Base-by-base conservation (phyloP, 1,140 invertebrate species). In the Leptonema lineaticorne region DNA sequence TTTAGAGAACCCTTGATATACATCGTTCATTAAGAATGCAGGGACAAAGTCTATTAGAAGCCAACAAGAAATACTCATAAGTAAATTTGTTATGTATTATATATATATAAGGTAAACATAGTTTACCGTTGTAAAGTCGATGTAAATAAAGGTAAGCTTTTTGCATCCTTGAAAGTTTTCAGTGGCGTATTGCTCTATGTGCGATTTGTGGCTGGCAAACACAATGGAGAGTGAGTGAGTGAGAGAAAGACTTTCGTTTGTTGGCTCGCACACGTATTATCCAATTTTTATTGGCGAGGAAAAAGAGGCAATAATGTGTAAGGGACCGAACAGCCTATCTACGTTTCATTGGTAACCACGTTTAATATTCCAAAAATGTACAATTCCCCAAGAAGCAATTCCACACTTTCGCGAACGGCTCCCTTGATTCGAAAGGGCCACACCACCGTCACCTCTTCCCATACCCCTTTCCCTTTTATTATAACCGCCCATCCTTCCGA, bases 331-430 rank as follows among this genome's bases (percentile, higher is more conserved):
- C 24, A 50, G 53, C 69, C 67, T 28, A 63, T 69, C 67, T 56
- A 45, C 63, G 33, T 66, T 72, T 69, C 68, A 72, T 69, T 64
- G 67, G 64, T 67, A 69, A 67, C 67, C 67, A 8, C 64, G 70
- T 62, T 72, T 72, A 69, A 72, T 72, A 72, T 72, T 72, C 70
- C 57, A 64, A 69, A 69, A 72, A 72, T 72, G 70, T 72, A 72
- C 70, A 72, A 72, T 72, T 72, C 70, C 70, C 70, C 46, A 45
- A 63, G 70, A 72, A 69, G 59, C 70, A 64, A 72, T 72, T 72
- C 70, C 70, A 69, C 70, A 72, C 70, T 72, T 72, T 72, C 63
- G 46, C 70, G 70, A 69, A 72, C 64, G 60, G 53, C 63, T 66
- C 70, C 70, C 70, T 53, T 48, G 67, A 63, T 68, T 68, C 67